Base-by-base conservation (phyloP, 2,888 invertebrate species). In the Drosophila austrosaltans region DNA sequence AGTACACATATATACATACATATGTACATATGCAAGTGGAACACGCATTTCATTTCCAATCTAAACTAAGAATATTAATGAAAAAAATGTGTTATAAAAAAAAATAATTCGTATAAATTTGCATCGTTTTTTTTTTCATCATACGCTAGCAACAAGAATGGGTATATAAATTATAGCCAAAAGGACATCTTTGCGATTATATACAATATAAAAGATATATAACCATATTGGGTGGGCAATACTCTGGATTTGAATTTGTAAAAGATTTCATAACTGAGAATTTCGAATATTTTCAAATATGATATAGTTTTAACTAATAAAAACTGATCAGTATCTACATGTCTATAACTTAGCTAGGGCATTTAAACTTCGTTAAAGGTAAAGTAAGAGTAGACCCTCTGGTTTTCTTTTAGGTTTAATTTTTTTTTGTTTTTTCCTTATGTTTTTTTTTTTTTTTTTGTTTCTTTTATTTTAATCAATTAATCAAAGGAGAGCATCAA, bases 71-170 rank as follows among this genome's bases (percentile, higher is more conserved):
- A 69, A 82, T 85, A 74, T 82, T 82, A 82, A 86, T 81, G 73
- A 63, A 67, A 81, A 77, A 78, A 76, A 81, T 82, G 78, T 82
- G 75, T 81, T 86, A 82, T 77, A 72, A 79, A 30, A 77, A 75
- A 78, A 77, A 75, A 78, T 77, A 70, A 75, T 77, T 72, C 69
- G 72, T 75, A 82, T 81, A 85, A 85, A 85, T 85, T 87, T 85
- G 83, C 87, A 85, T 85, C 66, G 62, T 72, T 64, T 77, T 76
- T 44, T 42, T 44, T 44, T 44, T 8, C 8, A 7, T 44, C 22
- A 7, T 44, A 44, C 44, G 22, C 22, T 48, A 8, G 48, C 22
- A 8, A 48, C 1, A 32, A 1, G 6, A 22, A 22, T 12, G 48
- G 48, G 48, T 48, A 48, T 10, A 48, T 10, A 36, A 36, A 36